Evolutionary conservation across 2,888 invertebrate genomes (phyloP), one percentile per base, ranked within the genome.

Genomic region (Phytoseiulus persimilis): DNA sequence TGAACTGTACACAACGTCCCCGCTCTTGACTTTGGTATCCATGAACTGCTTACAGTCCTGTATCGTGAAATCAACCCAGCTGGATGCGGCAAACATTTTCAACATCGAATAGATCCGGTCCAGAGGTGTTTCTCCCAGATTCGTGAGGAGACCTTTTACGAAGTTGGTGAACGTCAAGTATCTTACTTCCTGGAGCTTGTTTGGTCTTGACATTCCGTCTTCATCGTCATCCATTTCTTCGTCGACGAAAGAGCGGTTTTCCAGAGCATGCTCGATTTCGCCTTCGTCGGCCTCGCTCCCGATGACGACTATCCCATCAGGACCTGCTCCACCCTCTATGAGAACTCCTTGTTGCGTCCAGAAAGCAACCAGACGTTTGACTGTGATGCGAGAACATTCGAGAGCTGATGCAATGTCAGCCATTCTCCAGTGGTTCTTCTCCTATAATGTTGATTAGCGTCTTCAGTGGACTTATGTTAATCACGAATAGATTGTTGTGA

Each of bases 21-120:
- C 45, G 45, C 33, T 87, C 45, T 45, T 23, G 9, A 87, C 87
- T 87, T 87, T 87, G 5, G 87, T 33, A 33, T 87, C 87, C 39
- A 87, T 28, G 14, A 87, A 87, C 11, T 87, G 87, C n/a, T 87
- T 87, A 23, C 87, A 87, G n/a, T 87, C 87, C 33, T 87, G 87
- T 32, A 87, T 33, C 0, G 87, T 87, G 33, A 87, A 87, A n/a
- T 87, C 87, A 6, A 39, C 39, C 33, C 39, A 87, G 6, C 39
- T 45, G 9, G 32, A 45, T 32, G 87, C 32, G 32, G 97, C 97
- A 94, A 98, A 98, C 95, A 98, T 96, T 93, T 97, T 97, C 90
- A 98, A 93, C 97, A 98, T 98, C 92, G 97, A 96, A 93, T 98
- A 97, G 91, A 98, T 98, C 90, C 98, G 94, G 91, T 98, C 98